A percentile compares a stretch with the other conserved stretches of the same genome.
These are phyloP conservation scores for Calameuta idolon DNA, from an alignment of 2,888 invertebrate species.

Conservation along the genomic window DNA sequence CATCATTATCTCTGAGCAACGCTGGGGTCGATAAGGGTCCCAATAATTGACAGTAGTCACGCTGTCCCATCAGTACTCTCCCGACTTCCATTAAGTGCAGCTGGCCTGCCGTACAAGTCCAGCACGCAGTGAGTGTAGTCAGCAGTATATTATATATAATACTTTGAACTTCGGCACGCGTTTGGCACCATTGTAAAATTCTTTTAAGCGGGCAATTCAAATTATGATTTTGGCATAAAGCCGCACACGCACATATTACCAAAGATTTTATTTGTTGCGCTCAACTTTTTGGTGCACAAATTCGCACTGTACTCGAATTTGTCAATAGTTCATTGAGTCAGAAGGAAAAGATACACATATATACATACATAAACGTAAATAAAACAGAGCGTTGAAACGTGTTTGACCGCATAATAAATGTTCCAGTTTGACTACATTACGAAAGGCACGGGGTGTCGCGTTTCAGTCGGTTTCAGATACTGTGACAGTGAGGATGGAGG, in stretches of 20 bases:
- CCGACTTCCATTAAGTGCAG: conserved; percentile 4
- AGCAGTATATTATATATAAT: not conserved
- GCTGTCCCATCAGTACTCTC: not conserved
- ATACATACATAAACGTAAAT: not conserved
- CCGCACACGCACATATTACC: not conserved
- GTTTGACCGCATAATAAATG: conserved; percentile 40
- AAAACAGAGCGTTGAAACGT: conserved; percentile 27
- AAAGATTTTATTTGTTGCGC: not conserved
- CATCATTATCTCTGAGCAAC: conserved; percentile 31
- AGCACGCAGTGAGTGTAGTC: not conserved
- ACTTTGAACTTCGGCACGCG: not conserved
- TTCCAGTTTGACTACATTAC: not conserved
- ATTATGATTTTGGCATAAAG: not conserved
- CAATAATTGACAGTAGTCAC: conserved; percentile 5
- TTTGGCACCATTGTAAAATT: not conserved
- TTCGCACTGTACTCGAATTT: not conserved
- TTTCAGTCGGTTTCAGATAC: conserved; percentile 29
- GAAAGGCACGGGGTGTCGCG: conserved; percentile 14
- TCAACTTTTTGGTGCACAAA: not conserved
- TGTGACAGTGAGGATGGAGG: conserved; percentile 72
- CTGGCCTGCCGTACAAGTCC: not conserved
- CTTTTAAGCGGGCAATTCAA: not conserved
- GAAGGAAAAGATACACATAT: not conserved
- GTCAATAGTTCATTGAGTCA: not conserved
- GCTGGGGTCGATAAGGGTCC: conserved; percentile 34